Conservation (phyloP, 1,140 invertebrate species). For the Scaptomyza montana region DNA sequence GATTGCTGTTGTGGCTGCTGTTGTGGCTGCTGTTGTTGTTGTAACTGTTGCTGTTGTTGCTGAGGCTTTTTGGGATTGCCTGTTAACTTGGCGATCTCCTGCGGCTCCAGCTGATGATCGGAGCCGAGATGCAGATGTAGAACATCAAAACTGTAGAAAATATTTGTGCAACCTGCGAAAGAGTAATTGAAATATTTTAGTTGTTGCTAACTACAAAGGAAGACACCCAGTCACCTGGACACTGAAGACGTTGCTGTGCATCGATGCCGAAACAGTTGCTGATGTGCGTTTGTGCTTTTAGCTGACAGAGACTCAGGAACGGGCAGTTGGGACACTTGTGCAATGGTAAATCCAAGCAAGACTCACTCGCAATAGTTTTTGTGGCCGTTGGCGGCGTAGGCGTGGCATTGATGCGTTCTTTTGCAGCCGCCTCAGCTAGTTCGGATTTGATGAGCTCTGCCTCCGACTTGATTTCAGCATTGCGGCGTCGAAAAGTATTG, state of each 20-base stretch:
- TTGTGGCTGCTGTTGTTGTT: neutral
- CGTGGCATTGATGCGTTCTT: slow-evolving; percentile 71
- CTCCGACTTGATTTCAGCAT: slow-evolving; percentile 79
- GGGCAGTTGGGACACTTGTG: slow-evolving; percentile 63
- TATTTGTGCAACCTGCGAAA: slow-evolving; percentile 83
- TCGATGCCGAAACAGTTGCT: slow-evolving; percentile 46
- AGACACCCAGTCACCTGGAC: slow-evolving; percentile 51
- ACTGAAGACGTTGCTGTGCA: slow-evolving; percentile 41
- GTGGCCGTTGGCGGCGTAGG: slow-evolving; percentile 70
- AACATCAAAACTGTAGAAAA: slow-evolving; percentile 84
- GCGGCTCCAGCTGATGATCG: slow-evolving; percentile 83
- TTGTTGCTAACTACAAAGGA: too few relatives aligned
- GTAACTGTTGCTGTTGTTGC: neutral
- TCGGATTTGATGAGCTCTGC: slow-evolving; percentile 78
- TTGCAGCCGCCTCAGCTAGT: slow-evolving; percentile 64
- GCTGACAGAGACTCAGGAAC: slow-evolving; percentile 59
- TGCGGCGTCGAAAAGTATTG: slow-evolving; percentile 68
- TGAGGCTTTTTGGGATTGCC: slow-evolving; percentile 4
- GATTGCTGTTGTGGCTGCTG: neutral
- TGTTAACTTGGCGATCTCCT: slow-evolving; percentile 57
- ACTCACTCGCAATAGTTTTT: slow-evolving; percentile 24
- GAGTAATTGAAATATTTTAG: neutral
- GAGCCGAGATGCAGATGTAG: slow-evolving; percentile 84
- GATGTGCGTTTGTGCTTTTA: slow-evolving; percentile 41
- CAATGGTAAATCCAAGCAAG: slow-evolving; percentile 9